A percentile compares a stretch with the other conserved stretches of the same genome.
Evolutionary conservation across 2,113 vertebrate genomes (phyloP).

Genomic region (Nycticebus coucang): DNA sequence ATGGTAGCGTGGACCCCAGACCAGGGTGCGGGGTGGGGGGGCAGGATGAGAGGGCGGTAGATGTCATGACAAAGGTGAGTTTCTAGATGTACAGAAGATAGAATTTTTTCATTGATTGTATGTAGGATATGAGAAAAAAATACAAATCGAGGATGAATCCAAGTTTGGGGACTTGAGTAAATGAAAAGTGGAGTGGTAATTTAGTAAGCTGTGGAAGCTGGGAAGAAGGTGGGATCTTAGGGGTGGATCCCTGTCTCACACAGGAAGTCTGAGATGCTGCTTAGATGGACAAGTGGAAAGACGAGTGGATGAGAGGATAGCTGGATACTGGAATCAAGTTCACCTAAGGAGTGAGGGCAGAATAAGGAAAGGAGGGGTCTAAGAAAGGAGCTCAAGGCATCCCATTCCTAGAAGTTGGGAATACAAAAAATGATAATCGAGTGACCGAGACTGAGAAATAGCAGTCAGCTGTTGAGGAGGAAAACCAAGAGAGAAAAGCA

Average conservation of each 20-base stretch:
- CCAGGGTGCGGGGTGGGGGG: neutral
- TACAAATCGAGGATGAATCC: neutral
- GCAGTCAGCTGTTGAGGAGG: neutral
- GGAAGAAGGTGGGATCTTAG: neutral
- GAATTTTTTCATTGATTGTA: neutral
- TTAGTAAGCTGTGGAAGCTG: neutral
- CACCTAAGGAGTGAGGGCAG: neutral
- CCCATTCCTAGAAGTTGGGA: neutral
- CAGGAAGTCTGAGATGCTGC: neutral
- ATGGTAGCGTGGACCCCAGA: neutral
- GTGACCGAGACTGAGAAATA: neutral
- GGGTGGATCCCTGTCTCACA: neutral
- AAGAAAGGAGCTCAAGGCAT: neutral
- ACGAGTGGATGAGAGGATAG: neutral
- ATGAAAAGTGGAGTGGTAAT: neutral
- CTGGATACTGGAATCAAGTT: neutral
- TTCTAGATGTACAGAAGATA: neutral
- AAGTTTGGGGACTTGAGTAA: neutral
- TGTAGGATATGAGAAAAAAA: neutral
- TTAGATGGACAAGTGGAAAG: neutral
- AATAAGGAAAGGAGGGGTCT: neutral
- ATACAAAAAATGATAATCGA: neutral
- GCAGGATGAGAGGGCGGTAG: rapidly evolving
- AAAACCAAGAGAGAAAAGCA: neutral
- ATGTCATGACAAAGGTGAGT: neutral